Evolutionary conservation across 2,797 vertebrate species (phyloP).

Genomic region (Galago senegalensis): DNA sequence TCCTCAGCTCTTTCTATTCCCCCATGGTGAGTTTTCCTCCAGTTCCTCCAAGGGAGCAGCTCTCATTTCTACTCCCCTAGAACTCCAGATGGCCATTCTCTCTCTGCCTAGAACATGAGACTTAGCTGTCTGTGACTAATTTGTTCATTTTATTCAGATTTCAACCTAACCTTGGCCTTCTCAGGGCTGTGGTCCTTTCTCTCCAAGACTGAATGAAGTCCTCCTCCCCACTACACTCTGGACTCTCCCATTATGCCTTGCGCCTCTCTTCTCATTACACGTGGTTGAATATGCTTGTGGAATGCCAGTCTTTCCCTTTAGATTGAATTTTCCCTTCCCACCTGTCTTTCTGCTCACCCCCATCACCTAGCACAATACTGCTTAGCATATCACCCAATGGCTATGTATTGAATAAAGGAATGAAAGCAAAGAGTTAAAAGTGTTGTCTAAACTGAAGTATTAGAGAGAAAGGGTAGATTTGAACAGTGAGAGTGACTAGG

Average conservation of each 20-base stretch:
- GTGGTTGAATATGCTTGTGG: background rate
- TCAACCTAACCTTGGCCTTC: conserved; percentile 37
- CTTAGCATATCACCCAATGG: background rate
- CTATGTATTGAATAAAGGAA: background rate
- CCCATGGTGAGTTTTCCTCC: background rate
- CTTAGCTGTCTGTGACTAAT: background rate
- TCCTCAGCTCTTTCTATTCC: background rate
- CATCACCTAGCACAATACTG: background rate
- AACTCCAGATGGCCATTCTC: background rate
- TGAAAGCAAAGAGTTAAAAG: background rate
- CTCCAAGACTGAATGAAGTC: background rate
- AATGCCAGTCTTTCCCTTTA: background rate
- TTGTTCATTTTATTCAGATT: background rate
- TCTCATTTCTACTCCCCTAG: background rate
- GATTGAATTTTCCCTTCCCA: background rate
- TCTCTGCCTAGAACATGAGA: background rate
- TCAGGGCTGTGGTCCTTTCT: background rate
- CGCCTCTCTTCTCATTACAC: background rate
- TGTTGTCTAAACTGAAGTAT: background rate
- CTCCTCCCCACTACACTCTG: background rate
- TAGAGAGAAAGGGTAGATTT: background rate
- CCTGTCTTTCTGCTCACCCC: background rate
- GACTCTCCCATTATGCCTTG: background rate
- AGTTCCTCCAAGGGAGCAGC: background rate
- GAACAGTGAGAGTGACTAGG: background rate